Percentiles rank a stretch among this genome's conserved stretches.
phyloP scores from a whole-genome alignment of 2,888 invertebrate species.

The Scaeva pyrastri region DNA sequence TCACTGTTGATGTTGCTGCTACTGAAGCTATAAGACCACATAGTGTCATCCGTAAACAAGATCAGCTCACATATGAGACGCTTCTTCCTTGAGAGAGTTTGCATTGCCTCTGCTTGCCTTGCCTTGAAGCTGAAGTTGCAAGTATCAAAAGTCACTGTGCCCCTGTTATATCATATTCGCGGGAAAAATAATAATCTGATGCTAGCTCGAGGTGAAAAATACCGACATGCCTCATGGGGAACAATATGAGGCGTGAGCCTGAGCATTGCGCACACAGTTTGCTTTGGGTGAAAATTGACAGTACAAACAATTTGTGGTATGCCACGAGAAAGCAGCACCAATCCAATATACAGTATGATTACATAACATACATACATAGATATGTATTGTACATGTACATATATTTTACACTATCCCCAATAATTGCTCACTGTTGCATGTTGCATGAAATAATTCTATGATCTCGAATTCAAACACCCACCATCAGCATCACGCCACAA shows the following conservation, averaged over 20 bases:
- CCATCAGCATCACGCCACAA: too few species aligned
- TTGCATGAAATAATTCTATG: constrained; percentile 17
- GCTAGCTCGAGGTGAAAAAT: constrained; percentile 58
- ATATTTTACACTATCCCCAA: constrained; percentile 34
- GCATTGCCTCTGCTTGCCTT: constrained; percentile 18
- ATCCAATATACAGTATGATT: constrained; percentile 23
- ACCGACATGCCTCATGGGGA: constrained; percentile 62
- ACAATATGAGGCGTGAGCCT: constrained; percentile 27
- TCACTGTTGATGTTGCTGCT: not conserved
- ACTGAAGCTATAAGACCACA: constrained; percentile 23
- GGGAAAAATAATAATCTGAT: constrained; percentile 62
- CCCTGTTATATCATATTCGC: constrained; percentile 75
- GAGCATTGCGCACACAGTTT: constrained; percentile 18
- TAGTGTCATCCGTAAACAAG: constrained; percentile 67
- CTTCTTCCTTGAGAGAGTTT: constrained; percentile 67
- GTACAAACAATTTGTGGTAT: constrained; percentile 41
- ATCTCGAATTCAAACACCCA: constrained; percentile 29
- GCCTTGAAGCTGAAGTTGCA: not conserved
- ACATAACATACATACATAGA: constrained; percentile 37
- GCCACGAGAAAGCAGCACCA: constrained; percentile 57
- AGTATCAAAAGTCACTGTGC: constrained; percentile 22
- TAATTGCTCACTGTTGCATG: not conserved
- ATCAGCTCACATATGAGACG: constrained; percentile 58
- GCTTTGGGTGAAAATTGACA: constrained; percentile 51
- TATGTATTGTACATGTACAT: not conserved